Conservation (phyloP, 2,797 vertebrate genomes). For the Cuculus canorus region DNA sequence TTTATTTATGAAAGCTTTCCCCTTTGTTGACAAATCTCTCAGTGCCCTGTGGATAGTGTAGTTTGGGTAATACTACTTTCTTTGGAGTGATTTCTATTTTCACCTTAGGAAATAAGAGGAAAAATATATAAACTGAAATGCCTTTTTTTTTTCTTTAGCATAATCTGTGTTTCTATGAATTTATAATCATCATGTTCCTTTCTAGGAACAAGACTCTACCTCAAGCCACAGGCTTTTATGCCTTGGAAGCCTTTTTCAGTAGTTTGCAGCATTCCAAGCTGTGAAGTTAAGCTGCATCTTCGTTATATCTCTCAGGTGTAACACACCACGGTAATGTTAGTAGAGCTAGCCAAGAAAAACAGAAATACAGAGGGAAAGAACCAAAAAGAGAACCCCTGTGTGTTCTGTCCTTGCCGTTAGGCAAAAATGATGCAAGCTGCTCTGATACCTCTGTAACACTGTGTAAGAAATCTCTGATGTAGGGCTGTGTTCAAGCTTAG, state of each 20-base stretch:
- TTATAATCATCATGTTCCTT: neutral
- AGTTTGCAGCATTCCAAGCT: neutral
- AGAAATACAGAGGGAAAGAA: neutral
- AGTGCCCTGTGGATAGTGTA: neutral
- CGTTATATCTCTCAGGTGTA: neutral
- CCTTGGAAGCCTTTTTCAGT: neutral
- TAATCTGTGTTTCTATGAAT: neutral
- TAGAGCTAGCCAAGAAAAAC: neutral
- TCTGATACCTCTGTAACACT: neutral
- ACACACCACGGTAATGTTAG: neutral
- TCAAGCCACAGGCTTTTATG: neutral
- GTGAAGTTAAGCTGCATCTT: neutral
- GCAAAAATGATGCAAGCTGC: neutral
- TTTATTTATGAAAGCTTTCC: neutral
- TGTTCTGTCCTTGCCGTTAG: neutral
- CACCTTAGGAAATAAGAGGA: neutral
- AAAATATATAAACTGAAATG: neutral
- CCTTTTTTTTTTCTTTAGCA: neutral
- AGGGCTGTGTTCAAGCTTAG: neutral
- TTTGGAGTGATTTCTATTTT: neutral
- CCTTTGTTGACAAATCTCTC: neutral
- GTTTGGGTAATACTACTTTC: neutral
- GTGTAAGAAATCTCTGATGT: neutral
- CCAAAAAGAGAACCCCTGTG: neutral
- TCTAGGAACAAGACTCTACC: neutral